Base-by-base conservation (phyloP, 2,888 invertebrate genomes). In the Drosophila neotestacea region DNA sequence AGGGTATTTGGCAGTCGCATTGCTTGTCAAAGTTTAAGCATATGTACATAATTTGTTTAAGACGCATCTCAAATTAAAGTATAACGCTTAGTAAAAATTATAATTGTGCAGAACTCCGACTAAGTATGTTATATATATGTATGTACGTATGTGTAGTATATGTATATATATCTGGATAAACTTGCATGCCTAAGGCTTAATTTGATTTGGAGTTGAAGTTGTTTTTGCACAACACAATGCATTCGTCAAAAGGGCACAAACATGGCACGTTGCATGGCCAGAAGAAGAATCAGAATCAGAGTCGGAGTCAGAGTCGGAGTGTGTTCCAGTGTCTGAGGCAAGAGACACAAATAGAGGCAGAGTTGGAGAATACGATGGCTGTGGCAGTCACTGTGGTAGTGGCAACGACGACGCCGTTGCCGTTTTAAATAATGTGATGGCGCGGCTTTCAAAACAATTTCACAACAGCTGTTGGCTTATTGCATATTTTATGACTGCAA, bases 381-480 rank as follows among this genome's bases (percentile, higher is more conserved):
- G 52, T 22, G 44, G 28, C 32, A 32, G 41, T n/a, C 56, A 6
- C 22, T 9, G 47, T 28, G 61, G 46, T n/a, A 28, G 46, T 47
- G 71, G 34, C 48, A 22, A 22, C 22, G 22, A 61, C 70, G 70
- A 63, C 61, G 72, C 27, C 39, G 32, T 22, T 30, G 50, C 41
- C 54, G 68, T 71, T 89, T 91, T 90, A 91, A 91, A 91, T 91
- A 91, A 92, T 91, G 90, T 90, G 90, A 92, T 91, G 91, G 91
- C 92, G 92, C 91, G 92, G 92, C 92, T 91, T 92, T 91, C 91
- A 91, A 92, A 92, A 92, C 92, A 92, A 92, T 92, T 92, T 92
- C 87, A 89, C 91, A 92, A 92, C 92, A 92, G 91, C 91, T 92
- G 92, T 91, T 92, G 91, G 91, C 92, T 92, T 92, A 92, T 92